Conservation (phyloP, 2,888 invertebrate species). For the Cosmia pyralina region DNA sequence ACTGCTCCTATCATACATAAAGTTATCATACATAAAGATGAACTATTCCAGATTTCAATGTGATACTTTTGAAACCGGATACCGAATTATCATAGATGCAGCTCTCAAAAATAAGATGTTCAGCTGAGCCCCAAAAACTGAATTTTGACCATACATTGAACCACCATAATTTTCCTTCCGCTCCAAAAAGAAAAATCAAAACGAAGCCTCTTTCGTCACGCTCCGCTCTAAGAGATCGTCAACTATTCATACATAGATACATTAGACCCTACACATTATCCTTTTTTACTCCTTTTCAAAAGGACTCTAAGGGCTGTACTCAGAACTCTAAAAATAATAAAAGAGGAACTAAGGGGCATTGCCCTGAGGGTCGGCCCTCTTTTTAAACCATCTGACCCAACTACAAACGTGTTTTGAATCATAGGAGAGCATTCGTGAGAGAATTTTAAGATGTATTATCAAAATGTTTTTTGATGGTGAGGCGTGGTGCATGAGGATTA, state of each 20-base stretch:
- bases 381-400: slow-evolving; percentile 68
- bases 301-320: slow-evolving; percentile 62
- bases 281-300: slow-evolving; percentile 61
- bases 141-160: background rate
- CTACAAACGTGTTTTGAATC: slow-evolving; percentile 72
- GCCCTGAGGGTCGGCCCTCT: slow-evolving; percentile 68
- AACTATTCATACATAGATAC: slow-evolving; percentile 49
- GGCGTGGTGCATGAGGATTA: slow-evolving; percentile 8
- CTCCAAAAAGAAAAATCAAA: slow-evolving; percentile 2
- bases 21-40: too few species aligned
- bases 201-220: slow-evolving; percentile 21
- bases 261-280: slow-evolving; percentile 55
- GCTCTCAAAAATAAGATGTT: background rate
- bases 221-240: slow-evolving; percentile 24
- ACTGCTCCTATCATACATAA: too few species aligned
- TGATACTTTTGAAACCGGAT: background rate
- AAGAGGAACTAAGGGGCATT: slow-evolving; percentile 68
- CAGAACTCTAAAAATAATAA: slow-evolving; percentile 68
- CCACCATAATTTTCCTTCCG: background rate
- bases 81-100: background rate
- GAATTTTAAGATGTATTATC: slow-evolving; percentile 63
- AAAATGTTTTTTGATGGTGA: slow-evolving; percentile 35
- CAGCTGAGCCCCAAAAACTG: too few species aligned
- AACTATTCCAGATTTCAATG: too few species aligned
- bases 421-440: slow-evolving; percentile 68